Evolutionary conservation across 2,113 vertebrate species (phyloP), one percentile per base, ranked within the genome.

Genomic region (Hiodon tergisus): DNA sequence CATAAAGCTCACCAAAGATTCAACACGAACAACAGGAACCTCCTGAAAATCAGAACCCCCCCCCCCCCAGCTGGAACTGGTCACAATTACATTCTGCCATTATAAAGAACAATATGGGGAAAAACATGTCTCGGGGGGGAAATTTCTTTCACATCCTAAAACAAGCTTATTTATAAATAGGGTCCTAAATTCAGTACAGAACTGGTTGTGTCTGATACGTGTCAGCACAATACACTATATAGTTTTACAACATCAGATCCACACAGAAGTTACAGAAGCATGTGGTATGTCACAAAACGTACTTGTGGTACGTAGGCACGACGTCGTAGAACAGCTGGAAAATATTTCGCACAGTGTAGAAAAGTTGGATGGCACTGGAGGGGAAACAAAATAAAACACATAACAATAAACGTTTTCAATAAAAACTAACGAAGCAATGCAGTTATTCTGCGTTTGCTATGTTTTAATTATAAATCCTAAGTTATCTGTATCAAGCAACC

Each of bases 301-400:
- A 98, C 96, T 92, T 97, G 87, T 99, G 97, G 83, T 97, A 98
- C 0, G 92, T 98, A 7, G 97, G 97, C 8, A 99, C 96, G 0
- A 98, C 96, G 31, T 98, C 96, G 2, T 90, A 94, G 89, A 98
- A 99, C n/a, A 99, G 88, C 81, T 97, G 95, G 86, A 99, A 99
- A 79, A 98, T 93, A 79, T 98, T 97, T 82, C 96, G 88, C 65
- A 97, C 95, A 0, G 94, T 95, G 85, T 94, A 95, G 83, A 98
- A 98, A 74, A 98, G 95, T 72, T 99, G 96, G 13, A 94, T 79
- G 2, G 93, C 93, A 76, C 96, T 98, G 16, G 6, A 74, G 71
- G 78, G 65, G 76, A 50, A 77, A 53, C 50, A 53, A 66, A 16
- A 80, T 60, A 60, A 76, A 47, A 13, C 10, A 74, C 9, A 31